A percentile compares a stretch with the other conserved stretches of the same genome.
Evolutionary conservation across 2,888 invertebrate species (phyloP).

Genomic region (Dromius quadrimaculatus): DNA sequence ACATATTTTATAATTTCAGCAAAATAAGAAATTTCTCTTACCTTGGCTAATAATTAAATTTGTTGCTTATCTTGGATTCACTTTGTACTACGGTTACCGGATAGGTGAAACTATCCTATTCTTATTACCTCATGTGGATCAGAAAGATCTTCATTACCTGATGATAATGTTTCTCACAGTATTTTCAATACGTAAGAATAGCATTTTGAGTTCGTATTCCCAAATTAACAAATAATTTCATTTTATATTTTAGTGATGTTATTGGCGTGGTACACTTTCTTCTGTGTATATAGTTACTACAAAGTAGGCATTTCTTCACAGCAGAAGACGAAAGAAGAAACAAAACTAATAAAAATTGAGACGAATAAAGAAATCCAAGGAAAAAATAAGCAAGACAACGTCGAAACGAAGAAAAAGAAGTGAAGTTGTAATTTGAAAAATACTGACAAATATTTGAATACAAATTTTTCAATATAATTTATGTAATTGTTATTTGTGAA

Average conservation of each 20-base stretch:
- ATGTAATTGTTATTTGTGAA: too few relatives aligned
- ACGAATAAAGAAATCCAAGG: background rate
- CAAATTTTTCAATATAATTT: too few relatives aligned
- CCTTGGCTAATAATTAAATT: constrained; percentile 41
- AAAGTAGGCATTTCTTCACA: background rate
- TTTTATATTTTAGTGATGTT: constrained; percentile 7
- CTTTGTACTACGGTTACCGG: background rate
- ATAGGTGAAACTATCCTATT: background rate
- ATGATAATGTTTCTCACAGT: background rate
- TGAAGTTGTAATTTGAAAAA: background rate
- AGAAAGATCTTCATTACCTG: background rate
- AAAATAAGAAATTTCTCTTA: constrained; percentile 21
- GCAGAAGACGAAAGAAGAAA: constrained; percentile 9
- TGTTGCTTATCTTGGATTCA: constrained; percentile 13
- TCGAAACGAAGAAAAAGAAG: background rate
- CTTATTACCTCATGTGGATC: background rate
- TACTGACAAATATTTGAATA: too few relatives aligned
- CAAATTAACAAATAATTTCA: background rate
- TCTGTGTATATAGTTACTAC: constrained; percentile 39
- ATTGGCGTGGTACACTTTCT: constrained; percentile 33
- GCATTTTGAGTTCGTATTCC: background rate
- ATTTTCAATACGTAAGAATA: constrained; percentile 29
- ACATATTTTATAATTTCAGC: constrained; percentile 21
- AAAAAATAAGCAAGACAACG: background rate
- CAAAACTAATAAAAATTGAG: background rate